phyloP scores from a whole-genome alignment of 2,113 vertebrate genomes.

The Pterophyllum scalare region DNA sequence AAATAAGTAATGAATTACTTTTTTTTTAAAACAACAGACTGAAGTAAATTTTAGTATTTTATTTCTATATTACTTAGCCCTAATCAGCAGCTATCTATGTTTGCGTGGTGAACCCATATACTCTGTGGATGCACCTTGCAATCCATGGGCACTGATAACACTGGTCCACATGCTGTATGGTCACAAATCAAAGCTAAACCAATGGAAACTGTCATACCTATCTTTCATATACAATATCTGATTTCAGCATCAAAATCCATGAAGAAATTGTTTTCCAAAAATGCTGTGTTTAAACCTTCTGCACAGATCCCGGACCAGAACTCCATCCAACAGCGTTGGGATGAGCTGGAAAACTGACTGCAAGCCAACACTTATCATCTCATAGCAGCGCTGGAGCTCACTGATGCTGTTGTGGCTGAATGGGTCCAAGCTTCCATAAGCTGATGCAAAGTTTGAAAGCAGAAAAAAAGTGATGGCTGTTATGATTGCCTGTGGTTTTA shows the following conservation, averaged over 20 bases:
- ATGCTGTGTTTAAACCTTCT: neutral
- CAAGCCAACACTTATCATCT: neutral
- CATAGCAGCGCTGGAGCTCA: neutral
- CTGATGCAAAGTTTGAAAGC: neutral
- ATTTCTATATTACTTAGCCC: neutral
- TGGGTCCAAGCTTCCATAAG: neutral
- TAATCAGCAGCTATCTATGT: neutral
- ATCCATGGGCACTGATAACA: neutral
- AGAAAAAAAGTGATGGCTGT: neutral
- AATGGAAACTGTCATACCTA: neutral
- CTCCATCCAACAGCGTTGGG: neutral
- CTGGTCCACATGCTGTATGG: neutral
- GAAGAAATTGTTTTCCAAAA: neutral
- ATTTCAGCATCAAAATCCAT: neutral
- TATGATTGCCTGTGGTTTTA: neutral
- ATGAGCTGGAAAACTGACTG: neutral
- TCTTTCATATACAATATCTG: fast-evolving
- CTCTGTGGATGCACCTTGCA: neutral
- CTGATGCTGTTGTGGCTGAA: neutral
- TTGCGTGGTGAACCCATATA: neutral
- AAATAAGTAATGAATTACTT: no score
- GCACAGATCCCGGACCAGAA: neutral
- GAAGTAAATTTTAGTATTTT: no score
- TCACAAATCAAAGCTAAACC: neutral
- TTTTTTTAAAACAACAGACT: no score